Conservation (phyloP, 2,888 invertebrate species). For the Drosophila anomalata region DNA sequence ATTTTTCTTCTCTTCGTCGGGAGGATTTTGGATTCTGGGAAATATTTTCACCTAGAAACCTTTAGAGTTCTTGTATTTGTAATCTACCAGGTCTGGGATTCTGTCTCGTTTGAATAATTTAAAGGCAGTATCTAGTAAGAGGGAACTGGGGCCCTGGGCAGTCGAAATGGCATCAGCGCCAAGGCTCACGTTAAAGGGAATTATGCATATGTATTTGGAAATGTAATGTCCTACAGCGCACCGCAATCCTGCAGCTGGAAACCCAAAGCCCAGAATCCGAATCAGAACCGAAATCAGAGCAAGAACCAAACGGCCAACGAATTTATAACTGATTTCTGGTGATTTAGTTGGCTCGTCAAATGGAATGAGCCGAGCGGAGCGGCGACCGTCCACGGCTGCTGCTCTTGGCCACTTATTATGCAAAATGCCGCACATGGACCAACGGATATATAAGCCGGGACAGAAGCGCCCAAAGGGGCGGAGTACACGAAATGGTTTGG, state of each 20-base stretch:
- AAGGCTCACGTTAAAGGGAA: slow-evolving; percentile 70
- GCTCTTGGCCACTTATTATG: slow-evolving; percentile 55
- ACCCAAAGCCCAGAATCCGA: slow-evolving; percentile 13
- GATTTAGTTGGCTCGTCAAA: slow-evolving; percentile 71
- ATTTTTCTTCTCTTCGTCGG: background rate
- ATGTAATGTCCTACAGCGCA: slow-evolving; percentile 67
- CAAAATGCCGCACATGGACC: slow-evolving; percentile 58
- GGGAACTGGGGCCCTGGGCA: slow-evolving; percentile 7
- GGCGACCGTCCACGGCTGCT: slow-evolving; percentile 21
- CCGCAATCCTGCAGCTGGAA: slow-evolving; percentile 14
- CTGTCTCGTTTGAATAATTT: slow-evolving; percentile 76
- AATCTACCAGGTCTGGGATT: slow-evolving; percentile 63
- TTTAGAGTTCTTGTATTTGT: background rate
- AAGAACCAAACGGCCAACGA: slow-evolving; percentile 49
- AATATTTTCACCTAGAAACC: background rate
- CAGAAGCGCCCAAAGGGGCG: slow-evolving; percentile 21
- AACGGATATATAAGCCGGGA: slow-evolving; percentile 15
- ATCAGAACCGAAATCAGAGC: slow-evolving; percentile 3
- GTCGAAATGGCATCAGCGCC: slow-evolving; percentile 55
- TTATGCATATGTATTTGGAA: slow-evolving; percentile 78
- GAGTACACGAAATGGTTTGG: slow-evolving; percentile 35
- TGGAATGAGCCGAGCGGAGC: slow-evolving; percentile 59
- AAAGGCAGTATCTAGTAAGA: slow-evolving; percentile 46
- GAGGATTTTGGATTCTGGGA: background rate
- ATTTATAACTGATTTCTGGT: slow-evolving; percentile 79